These are phyloP conservation scores for Aphelenchoides bicaudatus DNA, from an alignment of 2,888 invertebrate genomes.

Conservation along the genomic window DNA sequence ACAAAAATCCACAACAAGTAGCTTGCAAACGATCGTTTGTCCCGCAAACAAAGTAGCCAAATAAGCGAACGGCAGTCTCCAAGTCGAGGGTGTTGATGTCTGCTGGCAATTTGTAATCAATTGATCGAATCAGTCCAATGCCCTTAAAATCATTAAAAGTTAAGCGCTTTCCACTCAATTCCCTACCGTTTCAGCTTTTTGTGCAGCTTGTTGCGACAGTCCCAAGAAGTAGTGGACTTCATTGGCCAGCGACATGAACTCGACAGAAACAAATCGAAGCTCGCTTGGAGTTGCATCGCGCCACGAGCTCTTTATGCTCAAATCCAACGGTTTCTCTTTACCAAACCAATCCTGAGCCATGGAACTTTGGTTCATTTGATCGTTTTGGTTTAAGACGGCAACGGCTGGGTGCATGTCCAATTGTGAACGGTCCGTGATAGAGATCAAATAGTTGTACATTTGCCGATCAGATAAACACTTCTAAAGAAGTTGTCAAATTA, in stretches of 20 bases:
- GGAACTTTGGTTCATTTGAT: background rate
- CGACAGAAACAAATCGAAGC: background rate
- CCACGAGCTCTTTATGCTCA: background rate
- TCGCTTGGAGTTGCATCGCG: conserved; percentile 12
- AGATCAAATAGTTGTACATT: conserved; percentile 73
- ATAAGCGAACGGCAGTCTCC: conserved; percentile 27
- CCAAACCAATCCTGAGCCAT: conserved; percentile 12
- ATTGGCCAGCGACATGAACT: conserved; percentile 8
- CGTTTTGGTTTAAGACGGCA: conserved; percentile 1
- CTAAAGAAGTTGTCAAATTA: background rate
- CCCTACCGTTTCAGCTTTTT: no score
- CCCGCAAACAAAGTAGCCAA: conserved; percentile 29
- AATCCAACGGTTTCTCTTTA: conserved; percentile 5
- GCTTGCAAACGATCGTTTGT: conserved; percentile 16
- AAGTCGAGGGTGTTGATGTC: conserved; percentile 16
- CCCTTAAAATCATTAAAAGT: conserved; percentile 10
- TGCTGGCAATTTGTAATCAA: background rate
- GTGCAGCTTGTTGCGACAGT: no score
- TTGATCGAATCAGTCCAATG: background rate
- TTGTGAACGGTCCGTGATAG: conserved; percentile 25
- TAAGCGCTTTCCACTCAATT: no score
- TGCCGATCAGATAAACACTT: conserved; percentile 67
- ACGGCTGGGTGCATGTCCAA: conserved; percentile 14
- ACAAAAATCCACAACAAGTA: conserved; percentile 28
- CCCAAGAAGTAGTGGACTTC: conserved; percentile 1